These are phyloP conservation scores for Theocolax elegans DNA, from an alignment of 1,140 invertebrate genomes.

Conservation along the genomic window DNA sequence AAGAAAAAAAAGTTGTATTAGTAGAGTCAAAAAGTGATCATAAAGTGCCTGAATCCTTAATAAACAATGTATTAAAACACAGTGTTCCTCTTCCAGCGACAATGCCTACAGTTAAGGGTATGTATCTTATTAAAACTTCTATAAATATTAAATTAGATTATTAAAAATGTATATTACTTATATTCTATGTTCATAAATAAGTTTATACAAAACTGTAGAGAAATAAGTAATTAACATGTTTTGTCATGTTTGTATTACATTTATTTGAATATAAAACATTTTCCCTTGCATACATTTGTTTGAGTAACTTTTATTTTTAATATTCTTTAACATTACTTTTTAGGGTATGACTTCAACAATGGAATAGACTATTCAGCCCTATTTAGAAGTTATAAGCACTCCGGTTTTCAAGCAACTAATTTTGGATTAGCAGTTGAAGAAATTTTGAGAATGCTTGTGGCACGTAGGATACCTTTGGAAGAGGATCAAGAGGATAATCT, in stretches of 20 bases:
- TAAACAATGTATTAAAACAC: constrained; percentile 75
- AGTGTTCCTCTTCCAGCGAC: constrained; percentile 73
- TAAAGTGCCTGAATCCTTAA: constrained; percentile 54
- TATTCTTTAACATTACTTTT: constrained; percentile 30
- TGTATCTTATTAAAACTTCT: too few species aligned
- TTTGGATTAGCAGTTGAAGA: constrained; percentile 91
- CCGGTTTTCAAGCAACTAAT: constrained; percentile 97
- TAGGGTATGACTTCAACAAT: constrained; percentile 92
- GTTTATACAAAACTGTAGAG: too few species aligned
- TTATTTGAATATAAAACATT: too few species aligned
- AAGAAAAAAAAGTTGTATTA: background rate
- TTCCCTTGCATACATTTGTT: too few species aligned
- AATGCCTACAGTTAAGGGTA: constrained; percentile 74
- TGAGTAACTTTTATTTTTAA: background rate
- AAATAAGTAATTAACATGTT: background rate
- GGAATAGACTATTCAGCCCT: constrained; percentile 90
- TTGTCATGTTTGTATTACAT: too few species aligned
- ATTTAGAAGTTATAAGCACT: constrained; percentile 81
- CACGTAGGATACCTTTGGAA: constrained; percentile 73
- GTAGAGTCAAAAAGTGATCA: constrained; percentile 27
- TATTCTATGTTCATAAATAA: too few species aligned
- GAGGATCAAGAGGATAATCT: constrained; percentile 75
- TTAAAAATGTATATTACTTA: too few species aligned
- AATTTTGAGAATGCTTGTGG: constrained; percentile 91
- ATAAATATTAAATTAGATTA: too few species aligned